Evolutionary conservation across 2,888 invertebrate species (phyloP).

Genomic region (Cataglyphis livida): DNA sequence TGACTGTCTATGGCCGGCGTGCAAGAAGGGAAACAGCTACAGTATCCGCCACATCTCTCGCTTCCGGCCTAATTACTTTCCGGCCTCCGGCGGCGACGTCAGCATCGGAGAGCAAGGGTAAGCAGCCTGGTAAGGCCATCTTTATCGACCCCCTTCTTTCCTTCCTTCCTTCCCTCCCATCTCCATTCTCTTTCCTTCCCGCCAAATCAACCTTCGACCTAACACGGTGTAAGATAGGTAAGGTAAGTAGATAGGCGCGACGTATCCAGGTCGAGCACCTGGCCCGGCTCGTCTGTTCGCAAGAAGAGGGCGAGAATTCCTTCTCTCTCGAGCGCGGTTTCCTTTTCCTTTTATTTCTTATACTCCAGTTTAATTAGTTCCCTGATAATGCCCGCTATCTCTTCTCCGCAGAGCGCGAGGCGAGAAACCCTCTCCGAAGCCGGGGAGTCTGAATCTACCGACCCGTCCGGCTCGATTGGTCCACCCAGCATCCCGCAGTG

Average conservation of each 20-base stretch:
- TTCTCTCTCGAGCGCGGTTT: background rate
- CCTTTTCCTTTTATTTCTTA: conserved; percentile 83
- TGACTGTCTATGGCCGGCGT: conserved; percentile 72
- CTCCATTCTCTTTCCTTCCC: background rate
- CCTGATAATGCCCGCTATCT: conserved; percentile 82
- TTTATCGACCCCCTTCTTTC: conserved; percentile 49
- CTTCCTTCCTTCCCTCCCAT: background rate
- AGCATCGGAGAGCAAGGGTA: conserved; percentile 50
- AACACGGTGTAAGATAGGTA: conserved; percentile 50
- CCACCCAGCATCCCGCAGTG: conserved; percentile 7
- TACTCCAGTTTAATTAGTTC: conserved; percentile 84
- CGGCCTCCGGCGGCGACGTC: conserved; percentile 77
- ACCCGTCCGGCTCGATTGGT: conserved; percentile 31
- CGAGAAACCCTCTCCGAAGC: conserved; percentile 52
- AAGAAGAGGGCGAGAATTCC: conserved; percentile 79
- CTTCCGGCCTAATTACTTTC: conserved; percentile 84
- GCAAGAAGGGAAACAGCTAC: conserved; percentile 73
- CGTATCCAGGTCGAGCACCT: conserved; percentile 38
- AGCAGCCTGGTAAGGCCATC: conserved; percentile 45
- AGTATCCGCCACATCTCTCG: conserved; percentile 83
- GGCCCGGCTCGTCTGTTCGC: conserved; percentile 60
- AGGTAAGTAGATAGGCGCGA: conserved; percentile 44
- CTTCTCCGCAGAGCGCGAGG: conserved; percentile 69
- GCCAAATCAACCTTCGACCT: conserved; percentile 43
- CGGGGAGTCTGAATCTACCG: conserved; percentile 52